Base-by-base conservation (phyloP, 1,140 invertebrate species). In the Cyrtorhinus lividipennis region DNA sequence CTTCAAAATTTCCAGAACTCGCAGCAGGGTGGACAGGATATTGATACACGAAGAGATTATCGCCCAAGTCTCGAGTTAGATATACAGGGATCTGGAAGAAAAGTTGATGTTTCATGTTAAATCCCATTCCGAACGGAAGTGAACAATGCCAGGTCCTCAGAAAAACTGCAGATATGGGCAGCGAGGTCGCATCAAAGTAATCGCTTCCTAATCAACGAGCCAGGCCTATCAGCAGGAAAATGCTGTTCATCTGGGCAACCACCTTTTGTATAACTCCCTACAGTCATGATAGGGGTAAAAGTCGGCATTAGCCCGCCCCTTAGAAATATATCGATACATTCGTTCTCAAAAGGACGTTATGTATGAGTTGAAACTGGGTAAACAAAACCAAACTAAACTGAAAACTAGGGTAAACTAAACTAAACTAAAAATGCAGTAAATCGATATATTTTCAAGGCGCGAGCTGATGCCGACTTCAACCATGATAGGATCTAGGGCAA, bases 11-110 rank as follows among this genome's bases (percentile, higher is more conserved):
- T 2, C 62, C 79, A 66, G 80, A 77, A 62, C 78, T 74, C 65
- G 79, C 70, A 12, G 75, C 76, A 15, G 83, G 80, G 68, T 82
- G 80, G 2, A 87, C 77, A 0, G 89, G 90, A 73, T 88, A 92
- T 75, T 92, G 88, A 69, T 89, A 83, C 38, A 93, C 72, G 69
- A 83, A 89, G 3, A 92, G 72, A 64, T 85, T 81, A 24, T 90
- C 78, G 15, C 82, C 74, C 57, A 92, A 75, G 56, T 80, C 80
- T 73, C 88, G 87, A 1, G 90, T 88, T 20, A 92, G 73, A 72
- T 77, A 90, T 2, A 94, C 86, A 59, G 90, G 88, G 67, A 90
- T 85, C 89, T 92, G 70, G 65, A 80, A 80, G 65, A 65, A 59
- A 61, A 64, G 63, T 24, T n/a, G n/a, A 53, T 24, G 20, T 12